Percentiles rank a stretch among this genome's conserved stretches.
Evolutionary conservation across 2,113 vertebrate genomes (phyloP).

Genomic region (Bubalus kerabau): DNA sequence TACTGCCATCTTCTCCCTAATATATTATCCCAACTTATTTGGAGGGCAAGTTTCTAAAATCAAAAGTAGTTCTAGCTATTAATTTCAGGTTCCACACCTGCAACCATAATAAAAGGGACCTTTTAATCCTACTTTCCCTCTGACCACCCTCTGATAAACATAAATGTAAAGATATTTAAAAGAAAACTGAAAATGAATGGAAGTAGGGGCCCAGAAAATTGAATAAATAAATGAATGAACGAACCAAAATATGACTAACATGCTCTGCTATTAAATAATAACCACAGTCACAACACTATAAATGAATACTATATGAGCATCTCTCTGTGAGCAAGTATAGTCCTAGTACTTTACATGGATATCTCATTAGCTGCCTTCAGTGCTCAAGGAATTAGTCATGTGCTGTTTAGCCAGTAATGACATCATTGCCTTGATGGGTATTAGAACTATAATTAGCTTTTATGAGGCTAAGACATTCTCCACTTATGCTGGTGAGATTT

Average conservation of each 20-base stretch:
- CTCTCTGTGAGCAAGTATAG: background rate
- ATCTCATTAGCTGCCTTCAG: background rate
- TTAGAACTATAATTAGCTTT: conserved; percentile 44
- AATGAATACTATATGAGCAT: background rate
- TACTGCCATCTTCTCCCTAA: background rate
- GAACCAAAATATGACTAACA: background rate
- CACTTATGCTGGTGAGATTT: background rate
- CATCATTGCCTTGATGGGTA: conserved; percentile 10
- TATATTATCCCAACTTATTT: background rate
- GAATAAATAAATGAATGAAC: background rate
- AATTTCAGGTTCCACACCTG: conserved; percentile 49
- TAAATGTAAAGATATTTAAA: background rate
- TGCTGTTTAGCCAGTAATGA: background rate
- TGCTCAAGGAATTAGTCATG: background rate
- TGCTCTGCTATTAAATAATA: background rate
- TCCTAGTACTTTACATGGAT: background rate
- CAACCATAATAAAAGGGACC: conserved; percentile 23
- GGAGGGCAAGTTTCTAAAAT: conserved; percentile 30
- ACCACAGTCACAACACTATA: background rate
- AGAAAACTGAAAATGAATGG: background rate
- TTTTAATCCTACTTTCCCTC: background rate
- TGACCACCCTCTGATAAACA: background rate
- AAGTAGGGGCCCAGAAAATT: background rate
- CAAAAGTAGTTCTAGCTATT: conserved; percentile 32
- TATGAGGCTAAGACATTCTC: background rate